phyloP scores from a whole-genome alignment of 2,113 vertebrate species.

The Barnardius zonarius region DNA sequence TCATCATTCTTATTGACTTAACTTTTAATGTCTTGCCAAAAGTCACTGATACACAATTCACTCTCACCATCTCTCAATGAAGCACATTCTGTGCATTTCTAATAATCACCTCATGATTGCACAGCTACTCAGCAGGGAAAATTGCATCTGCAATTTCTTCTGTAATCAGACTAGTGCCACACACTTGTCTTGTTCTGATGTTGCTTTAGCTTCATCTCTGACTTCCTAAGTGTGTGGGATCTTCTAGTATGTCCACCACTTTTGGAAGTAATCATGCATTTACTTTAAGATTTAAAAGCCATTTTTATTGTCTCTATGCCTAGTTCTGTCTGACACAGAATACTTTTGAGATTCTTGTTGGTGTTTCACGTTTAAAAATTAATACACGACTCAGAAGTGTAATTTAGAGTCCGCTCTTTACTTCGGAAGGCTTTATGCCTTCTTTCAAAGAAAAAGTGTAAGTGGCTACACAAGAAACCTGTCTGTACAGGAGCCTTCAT shows the following conservation, averaged over 20 bases:
- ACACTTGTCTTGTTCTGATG: neutral
- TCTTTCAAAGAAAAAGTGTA: neutral
- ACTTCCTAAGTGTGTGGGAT: neutral
- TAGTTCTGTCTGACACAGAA: neutral
- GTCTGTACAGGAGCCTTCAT: neutral
- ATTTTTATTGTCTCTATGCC: neutral
- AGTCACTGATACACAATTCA: neutral
- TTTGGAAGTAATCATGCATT: neutral
- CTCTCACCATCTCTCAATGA: neutral
- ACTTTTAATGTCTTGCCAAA: neutral
- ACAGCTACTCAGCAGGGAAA: neutral
- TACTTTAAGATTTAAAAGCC: neutral
- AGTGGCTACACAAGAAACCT: neutral
- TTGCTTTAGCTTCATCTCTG: neutral
- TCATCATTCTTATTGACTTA: neutral
- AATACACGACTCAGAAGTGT: neutral
- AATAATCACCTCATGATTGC: neutral
- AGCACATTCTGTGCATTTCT: neutral
- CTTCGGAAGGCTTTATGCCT: neutral
- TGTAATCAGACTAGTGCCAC: neutral
- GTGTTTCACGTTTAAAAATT: neutral
- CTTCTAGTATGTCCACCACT: neutral
- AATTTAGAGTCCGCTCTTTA: neutral
- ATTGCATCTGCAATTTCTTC: neutral
- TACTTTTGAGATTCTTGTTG: neutral